These are phyloP conservation scores for Brevimyrus niger DNA, from an alignment of 2,113 vertebrate species.

Conservation along the genomic window DNA sequence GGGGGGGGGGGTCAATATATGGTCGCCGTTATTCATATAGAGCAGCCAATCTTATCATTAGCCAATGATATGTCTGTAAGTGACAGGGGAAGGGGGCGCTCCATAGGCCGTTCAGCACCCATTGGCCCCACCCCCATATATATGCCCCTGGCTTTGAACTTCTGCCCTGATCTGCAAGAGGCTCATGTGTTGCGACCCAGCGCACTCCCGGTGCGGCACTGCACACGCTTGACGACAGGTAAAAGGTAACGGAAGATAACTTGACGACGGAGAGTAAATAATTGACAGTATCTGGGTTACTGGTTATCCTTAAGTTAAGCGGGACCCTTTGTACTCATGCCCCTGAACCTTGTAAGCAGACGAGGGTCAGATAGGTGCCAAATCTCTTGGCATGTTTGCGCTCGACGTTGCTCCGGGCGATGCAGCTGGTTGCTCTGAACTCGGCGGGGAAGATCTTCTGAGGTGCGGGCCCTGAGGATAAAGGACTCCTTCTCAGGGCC, in stretches of 20 bases:
- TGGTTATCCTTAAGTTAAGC: slow-evolving; percentile 1
- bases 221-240: neutral
- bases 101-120: neutral
- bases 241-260: neutral
- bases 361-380: neutral
- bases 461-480: neutral
- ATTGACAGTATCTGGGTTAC: neutral
- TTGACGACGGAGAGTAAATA: neutral
- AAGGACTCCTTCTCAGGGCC: neutral
- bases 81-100: neutral
- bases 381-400: neutral
- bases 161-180: neutral
- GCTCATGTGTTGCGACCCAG: neutral
- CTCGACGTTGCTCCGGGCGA: neutral
- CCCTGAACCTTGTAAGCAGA: neutral
- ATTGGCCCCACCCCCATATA: neutral
- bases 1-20: neutral
- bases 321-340: neutral
- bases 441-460: neutral
- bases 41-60: neutral
- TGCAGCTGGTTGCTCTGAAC: neutral
- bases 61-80: neutral
- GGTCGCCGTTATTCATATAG: neutral
- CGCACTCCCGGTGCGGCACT: neutral
- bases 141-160: neutral